Conservation (phyloP, 1,140 invertebrate genomes). For the Pseudomyrmex concolor region DNA sequence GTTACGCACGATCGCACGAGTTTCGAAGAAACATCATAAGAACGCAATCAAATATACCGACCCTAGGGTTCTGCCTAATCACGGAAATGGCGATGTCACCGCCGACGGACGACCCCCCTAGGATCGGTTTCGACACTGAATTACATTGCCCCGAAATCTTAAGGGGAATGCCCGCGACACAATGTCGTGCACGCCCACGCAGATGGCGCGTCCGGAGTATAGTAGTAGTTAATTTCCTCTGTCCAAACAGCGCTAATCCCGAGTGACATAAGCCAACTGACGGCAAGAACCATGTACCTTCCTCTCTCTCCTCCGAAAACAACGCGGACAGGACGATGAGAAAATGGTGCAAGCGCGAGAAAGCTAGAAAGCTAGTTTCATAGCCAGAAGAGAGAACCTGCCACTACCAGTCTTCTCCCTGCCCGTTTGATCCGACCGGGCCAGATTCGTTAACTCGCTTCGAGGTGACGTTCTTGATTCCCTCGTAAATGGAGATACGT, state of each 20-base stretch:
- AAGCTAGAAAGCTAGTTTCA: conserved; percentile 36
- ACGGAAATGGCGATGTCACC: conserved; percentile 71
- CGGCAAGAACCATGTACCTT: conserved; percentile 71
- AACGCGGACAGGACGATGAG: conserved; percentile 39
- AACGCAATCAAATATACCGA: conserved; percentile 60
- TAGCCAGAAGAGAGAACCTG: conserved; percentile 48
- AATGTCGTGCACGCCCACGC: conserved; percentile 78
- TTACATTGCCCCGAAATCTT: conserved; percentile 75
- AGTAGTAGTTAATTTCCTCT: conserved; percentile 83
- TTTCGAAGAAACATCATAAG: conserved; percentile 47
- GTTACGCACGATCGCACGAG: not conserved
- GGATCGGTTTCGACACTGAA: conserved; percentile 72
- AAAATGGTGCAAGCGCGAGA: conserved; percentile 34
- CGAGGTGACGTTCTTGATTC: not conserved
- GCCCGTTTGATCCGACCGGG: conserved; percentile 1
- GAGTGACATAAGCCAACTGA: conserved; percentile 84
- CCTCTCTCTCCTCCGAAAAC: conserved; percentile 56
- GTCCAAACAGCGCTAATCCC: conserved; percentile 84
- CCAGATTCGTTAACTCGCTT: conserved; percentile 31
- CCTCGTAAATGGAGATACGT: not conserved
- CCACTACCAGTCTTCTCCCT: conserved; percentile 31
- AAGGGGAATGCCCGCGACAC: conserved; percentile 73
- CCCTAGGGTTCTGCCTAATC: conserved; percentile 66
- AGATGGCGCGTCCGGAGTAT: conserved; percentile 73
- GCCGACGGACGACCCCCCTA: conserved; percentile 53